These are phyloP conservation scores for Meteorus sp. DNA, from an alignment of 1,140 invertebrate species.

Conservation along the genomic window DNA sequence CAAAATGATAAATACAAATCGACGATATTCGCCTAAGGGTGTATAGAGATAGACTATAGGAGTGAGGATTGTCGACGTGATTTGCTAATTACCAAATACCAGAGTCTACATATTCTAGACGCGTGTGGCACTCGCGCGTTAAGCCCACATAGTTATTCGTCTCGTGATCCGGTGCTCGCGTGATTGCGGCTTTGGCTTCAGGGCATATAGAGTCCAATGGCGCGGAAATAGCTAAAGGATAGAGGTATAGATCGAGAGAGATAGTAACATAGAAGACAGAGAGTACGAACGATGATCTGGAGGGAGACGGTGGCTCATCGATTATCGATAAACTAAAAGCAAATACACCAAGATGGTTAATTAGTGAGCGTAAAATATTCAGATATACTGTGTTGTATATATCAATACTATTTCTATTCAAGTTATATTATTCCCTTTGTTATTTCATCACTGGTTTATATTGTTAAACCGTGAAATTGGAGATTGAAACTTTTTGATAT, in stretches of 20 bases:
- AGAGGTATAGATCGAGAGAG: neutral
- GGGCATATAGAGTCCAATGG: neutral
- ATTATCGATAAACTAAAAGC: neutral
- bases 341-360: too few species aligned
- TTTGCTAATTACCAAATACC: conserved; percentile 38
- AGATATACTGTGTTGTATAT: too few species aligned
- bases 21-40: neutral
- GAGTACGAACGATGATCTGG: neutral
- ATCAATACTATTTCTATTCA: too few species aligned
- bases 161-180: conserved; percentile 28
- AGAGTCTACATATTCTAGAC: conserved; percentile 29
- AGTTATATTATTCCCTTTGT: too few species aligned
- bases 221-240: too few species aligned
- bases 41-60: too few species aligned
- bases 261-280: too few species aligned
- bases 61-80: neutral
- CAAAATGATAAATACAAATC: neutral
- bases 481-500: too few species aligned
- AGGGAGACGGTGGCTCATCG: neutral
- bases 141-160: conserved; percentile 19
- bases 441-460: too few species aligned
- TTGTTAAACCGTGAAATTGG: too few species aligned
- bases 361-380: too few species aligned
- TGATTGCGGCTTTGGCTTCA: conserved; percentile 29
- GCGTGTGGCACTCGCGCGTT: conserved; percentile 29